Evolutionary conservation across 2,113 vertebrate species (phyloP).

Genomic region (Cathartes aura): DNA sequence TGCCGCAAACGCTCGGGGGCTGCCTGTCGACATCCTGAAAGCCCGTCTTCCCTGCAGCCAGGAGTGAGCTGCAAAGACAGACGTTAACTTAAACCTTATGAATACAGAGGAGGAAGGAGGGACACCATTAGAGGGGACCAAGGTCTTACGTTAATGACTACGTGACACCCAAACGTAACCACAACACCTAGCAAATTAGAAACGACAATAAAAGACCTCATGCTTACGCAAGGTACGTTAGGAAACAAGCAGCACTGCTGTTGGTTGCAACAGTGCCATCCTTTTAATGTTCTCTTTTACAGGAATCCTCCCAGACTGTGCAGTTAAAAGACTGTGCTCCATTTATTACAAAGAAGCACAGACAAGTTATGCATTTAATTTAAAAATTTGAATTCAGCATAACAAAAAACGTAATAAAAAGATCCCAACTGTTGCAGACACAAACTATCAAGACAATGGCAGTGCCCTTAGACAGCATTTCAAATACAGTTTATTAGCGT

Average conservation of each 20-base stretch:
- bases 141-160: neutral
- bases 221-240: accelerated
- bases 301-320: neutral
- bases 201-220: neutral
- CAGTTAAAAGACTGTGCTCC: neutral
- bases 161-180: neutral
- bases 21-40: neutral
- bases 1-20: neutral
- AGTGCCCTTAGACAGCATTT: constrained; percentile 76
- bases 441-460: constrained; percentile 35
- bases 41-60: neutral
- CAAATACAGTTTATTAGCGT: constrained; percentile 86
- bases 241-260: neutral
- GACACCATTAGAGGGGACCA: neutral
- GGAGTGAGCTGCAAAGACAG: neutral
- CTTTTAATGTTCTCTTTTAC: neutral
- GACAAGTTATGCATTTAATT: neutral
- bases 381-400: neutral
- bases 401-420: constrained; percentile 33
- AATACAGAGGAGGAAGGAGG: neutral
- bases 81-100: accelerated
- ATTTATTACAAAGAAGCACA: neutral
- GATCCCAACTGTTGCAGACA: constrained; percentile 75
- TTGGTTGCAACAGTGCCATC: neutral
- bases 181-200: neutral